These are phyloP conservation scores for Cephalopterus ornatus DNA, from an alignment of 2,113 vertebrate genomes.

Conservation along the genomic window DNA sequence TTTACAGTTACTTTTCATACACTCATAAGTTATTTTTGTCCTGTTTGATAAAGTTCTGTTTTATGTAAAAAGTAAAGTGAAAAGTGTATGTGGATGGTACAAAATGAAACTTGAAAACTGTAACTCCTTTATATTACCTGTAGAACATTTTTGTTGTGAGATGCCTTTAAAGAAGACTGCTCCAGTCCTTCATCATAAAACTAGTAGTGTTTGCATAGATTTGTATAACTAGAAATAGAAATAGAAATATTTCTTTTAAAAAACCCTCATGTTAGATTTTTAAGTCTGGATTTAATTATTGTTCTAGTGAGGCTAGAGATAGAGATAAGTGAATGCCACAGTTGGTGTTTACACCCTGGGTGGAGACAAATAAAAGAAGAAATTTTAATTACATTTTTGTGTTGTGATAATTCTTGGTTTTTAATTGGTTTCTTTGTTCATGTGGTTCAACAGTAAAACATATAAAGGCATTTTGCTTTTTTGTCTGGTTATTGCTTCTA, in stretches of 20 bases:
- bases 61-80: constrained; percentile 70
- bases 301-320: constrained; percentile 7
- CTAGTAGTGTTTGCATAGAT: constrained; percentile 26
- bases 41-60: constrained; percentile 71
- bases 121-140: background rate
- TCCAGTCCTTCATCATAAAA: constrained; percentile 35
- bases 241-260: constrained; percentile 44
- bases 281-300: constrained; percentile 69
- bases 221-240: constrained; percentile 68
- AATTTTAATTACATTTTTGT: constrained; percentile 67
- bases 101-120: constrained; percentile 75
- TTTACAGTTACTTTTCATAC: constrained; percentile 76
- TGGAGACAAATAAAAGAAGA: constrained; percentile 72
- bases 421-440: constrained; percentile 57
- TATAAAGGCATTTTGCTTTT: constrained; percentile 13
- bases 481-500: background rate
- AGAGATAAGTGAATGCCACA: constrained; percentile 53
- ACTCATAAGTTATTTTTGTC: constrained; percentile 79
- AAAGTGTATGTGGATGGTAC: constrained; percentile 65
- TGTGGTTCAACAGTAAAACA: constrained; percentile 36
- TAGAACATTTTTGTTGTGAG: background rate
- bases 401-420: constrained; percentile 47
- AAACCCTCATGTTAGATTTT: constrained; percentile 39
- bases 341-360: constrained; percentile 55
- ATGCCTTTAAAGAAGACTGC: constrained; percentile 12